Percentiles rank a stretch among this genome's conserved stretches.
Evolutionary conservation across 2,888 invertebrate species (phyloP).

Genomic region (Drosophila cognata): DNA sequence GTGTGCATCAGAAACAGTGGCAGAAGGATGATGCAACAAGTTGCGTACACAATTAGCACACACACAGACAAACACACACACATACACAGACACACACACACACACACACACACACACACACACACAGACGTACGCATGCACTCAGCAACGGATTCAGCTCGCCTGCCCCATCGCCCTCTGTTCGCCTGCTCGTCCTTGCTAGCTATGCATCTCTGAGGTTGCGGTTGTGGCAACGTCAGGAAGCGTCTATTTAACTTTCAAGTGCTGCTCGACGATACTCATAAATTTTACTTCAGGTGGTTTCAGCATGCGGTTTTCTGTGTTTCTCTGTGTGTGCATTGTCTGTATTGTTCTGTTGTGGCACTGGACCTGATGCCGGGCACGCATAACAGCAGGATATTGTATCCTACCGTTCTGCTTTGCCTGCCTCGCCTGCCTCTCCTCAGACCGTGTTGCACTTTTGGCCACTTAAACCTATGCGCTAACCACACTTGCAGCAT

Average conservation of each 20-base stretch:
- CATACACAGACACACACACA: not conserved
- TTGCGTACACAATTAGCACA: conserved; percentile 80
- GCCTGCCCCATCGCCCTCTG: conserved; percentile 2
- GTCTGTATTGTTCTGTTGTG: conserved; percentile 62
- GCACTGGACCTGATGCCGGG: conserved; percentile 50
- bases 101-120: not conserved
- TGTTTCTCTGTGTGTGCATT: conserved; percentile 19
- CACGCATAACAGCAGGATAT: conserved; percentile 44
- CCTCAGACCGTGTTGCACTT: conserved; percentile 62
- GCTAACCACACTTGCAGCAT: conserved; percentile 14
- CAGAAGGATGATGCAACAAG: conserved; percentile 70
- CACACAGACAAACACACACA: conserved; percentile 25
- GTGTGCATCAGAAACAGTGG: conserved; percentile 43
- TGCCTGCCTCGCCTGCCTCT: conserved; percentile 11
- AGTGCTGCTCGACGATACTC: conserved; percentile 76
- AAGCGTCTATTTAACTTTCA: conserved; percentile 77
- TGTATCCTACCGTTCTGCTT: conserved; percentile 43
- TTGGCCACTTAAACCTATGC: conserved; percentile 73
- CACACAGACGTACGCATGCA: conserved; percentile 8
- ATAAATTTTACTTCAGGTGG: conserved; percentile 80
- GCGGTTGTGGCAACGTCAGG: conserved; percentile 56
- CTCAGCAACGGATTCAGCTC: conserved; percentile 25
- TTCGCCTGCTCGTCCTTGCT: not conserved
- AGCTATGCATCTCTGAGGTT: conserved; percentile 26
- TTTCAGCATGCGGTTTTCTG: conserved; percentile 47